Conservation (phyloP, 2,113 vertebrate species). For the Patagioenas fasciata region DNA sequence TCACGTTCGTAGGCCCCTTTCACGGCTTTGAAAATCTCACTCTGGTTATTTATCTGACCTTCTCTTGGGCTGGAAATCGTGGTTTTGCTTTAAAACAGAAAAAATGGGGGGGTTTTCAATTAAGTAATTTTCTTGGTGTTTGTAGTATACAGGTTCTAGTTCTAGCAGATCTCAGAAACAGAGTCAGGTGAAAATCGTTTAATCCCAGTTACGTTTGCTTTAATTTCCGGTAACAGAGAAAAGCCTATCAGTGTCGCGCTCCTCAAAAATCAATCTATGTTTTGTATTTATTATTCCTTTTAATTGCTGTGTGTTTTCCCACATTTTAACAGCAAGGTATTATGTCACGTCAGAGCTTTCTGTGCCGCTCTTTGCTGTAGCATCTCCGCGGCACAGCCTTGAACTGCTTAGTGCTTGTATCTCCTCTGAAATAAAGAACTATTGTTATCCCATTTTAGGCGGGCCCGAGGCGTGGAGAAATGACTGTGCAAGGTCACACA, state of each 20-base stretch:
- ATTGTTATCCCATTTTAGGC: slow-evolving; percentile 65
- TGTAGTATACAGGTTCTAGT: background rate
- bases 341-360: background rate
- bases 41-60: background rate
- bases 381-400: background rate
- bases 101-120: background rate
- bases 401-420: background rate
- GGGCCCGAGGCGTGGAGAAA: slow-evolving; percentile 50
- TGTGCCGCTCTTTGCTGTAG: slow-evolving; percentile 3
- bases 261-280: background rate
- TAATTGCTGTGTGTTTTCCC: background rate
- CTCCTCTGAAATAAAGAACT: slow-evolving; percentile 67
- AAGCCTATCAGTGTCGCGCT: background rate
- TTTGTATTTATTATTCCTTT: background rate
- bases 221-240: background rate
- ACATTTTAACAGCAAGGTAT: background rate
- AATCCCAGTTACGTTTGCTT: background rate
- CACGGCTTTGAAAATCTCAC: background rate
- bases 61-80: background rate
- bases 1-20: background rate
- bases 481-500: slow-evolving; percentile 67
- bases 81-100: background rate
- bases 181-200: background rate
- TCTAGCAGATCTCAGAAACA: background rate
- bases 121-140: background rate